Conservation (phyloP, 2,797 vertebrate genomes). For the Buphagus erythrorhynchus region DNA sequence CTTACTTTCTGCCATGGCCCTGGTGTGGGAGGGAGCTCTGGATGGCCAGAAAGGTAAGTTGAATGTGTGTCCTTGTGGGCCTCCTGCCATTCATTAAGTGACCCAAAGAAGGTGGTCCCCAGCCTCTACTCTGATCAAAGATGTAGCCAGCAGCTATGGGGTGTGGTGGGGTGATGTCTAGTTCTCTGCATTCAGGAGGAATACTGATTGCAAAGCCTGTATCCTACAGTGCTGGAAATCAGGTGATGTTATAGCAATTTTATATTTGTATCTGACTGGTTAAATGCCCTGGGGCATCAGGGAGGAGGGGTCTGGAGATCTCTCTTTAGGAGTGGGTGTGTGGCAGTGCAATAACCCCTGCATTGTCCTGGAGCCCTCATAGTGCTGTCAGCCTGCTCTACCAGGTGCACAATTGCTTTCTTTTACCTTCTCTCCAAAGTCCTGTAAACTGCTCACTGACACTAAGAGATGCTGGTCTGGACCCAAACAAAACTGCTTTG, state of each 20-base stretch:
- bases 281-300: neutral
- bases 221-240: neutral
- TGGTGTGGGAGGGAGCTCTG: neutral
- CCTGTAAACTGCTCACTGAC: neutral
- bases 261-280: neutral
- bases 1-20: slow-evolving; percentile 7
- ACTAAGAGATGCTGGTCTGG: neutral
- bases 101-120: neutral
- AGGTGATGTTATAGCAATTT: neutral
- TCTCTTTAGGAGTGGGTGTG: neutral
- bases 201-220: neutral
- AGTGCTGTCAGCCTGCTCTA: neutral
- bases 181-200: neutral
- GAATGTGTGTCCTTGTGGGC: neutral
- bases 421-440: neutral
- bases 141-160: neutral
- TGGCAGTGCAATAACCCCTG: neutral
- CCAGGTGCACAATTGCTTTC: neutral
- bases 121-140: neutral
- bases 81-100: neutral
- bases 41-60: neutral
- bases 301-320: neutral
- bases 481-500: neutral
- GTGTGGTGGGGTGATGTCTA: neutral
- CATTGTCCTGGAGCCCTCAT: neutral